Percentiles rank a stretch among this genome's conserved stretches.
Conservation (phyloP, 2,888 invertebrate genomes). For the Tholera decimalis region DNA sequence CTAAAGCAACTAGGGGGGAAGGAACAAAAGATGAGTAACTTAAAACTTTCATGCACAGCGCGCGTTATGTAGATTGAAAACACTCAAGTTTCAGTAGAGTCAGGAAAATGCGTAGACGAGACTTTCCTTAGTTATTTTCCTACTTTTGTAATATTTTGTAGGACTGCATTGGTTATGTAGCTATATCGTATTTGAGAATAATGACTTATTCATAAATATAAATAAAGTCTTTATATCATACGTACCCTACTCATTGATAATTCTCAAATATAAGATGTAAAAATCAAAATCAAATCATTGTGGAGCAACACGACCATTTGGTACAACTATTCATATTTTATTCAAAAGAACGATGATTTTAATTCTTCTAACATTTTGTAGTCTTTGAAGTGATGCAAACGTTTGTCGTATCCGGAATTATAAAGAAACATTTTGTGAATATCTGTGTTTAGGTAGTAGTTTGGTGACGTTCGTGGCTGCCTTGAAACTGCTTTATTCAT, state of each 20-base stretch:
- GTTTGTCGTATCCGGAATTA: slow-evolving; percentile 35
- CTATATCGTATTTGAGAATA: neutral
- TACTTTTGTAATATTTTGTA: slow-evolving; percentile 10
- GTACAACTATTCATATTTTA: slow-evolving; percentile 44
- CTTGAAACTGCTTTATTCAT: slow-evolving; percentile 46
- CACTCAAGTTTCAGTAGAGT: slow-evolving; percentile 45
- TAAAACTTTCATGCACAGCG: slow-evolving; percentile 58
- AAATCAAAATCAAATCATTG: slow-evolving; percentile 10
- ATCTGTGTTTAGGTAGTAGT: slow-evolving; percentile 37
- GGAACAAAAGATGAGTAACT: slow-evolving; percentile 65
- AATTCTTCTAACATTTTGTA: slow-evolving; percentile 32
- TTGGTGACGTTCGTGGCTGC: slow-evolving; percentile 43
- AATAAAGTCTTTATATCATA: slow-evolving; percentile 12
- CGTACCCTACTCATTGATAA: slow-evolving; percentile 1
- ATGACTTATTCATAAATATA: neutral
- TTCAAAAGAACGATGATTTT: slow-evolving; percentile 4
- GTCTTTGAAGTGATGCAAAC: slow-evolving; percentile 52
- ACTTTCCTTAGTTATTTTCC: slow-evolving; percentile 25
- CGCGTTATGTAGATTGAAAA: slow-evolving; percentile 56
- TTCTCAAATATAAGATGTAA: neutral
- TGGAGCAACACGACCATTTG: slow-evolving; percentile 8
- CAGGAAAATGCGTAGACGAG: slow-evolving; percentile 37
- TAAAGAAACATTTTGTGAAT: slow-evolving; percentile 41
- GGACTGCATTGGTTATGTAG: neutral
- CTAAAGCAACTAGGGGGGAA: slow-evolving; percentile 63